Conservation (phyloP, 2,113 vertebrate species). For the Suricata suricatta region DNA sequence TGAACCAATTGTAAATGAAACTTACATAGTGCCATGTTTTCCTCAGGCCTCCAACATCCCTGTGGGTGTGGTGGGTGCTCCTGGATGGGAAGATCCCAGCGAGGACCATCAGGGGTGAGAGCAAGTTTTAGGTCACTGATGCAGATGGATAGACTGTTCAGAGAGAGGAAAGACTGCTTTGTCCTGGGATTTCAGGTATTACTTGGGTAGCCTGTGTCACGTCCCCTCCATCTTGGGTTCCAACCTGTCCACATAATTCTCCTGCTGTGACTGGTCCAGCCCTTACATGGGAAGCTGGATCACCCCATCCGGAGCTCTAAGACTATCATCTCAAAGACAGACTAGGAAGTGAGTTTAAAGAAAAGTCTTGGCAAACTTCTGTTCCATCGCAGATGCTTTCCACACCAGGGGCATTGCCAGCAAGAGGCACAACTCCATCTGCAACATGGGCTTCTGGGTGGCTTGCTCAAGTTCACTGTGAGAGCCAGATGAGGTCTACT, state of each 20-base stretch:
- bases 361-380: neutral
- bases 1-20: neutral
- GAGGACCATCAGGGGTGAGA: neutral
- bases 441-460: neutral
- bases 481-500: neutral
- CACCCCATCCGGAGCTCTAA: neutral
- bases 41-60: neutral
- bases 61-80: rapidly evolving
- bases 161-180: neutral
- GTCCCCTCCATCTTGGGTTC: no score
- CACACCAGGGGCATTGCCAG: rapidly evolving
- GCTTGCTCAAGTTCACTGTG: neutral
- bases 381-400: neutral
- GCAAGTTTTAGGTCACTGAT: neutral
- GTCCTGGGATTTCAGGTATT: neutral
- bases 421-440: rapidly evolving
- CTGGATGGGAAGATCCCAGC: rapidly evolving
- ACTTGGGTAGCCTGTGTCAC: rapidly evolving
- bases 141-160: rapidly evolving
- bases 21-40: neutral
- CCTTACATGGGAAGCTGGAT: neutral
- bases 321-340: neutral
- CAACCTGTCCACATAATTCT: neutral
- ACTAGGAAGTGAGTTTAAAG: neutral
- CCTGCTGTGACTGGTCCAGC: neutral